Percentiles rank a stretch among this genome's conserved stretches.
phyloP scores from a whole-genome alignment of 2,888 invertebrate species.

The Crocallis elinguaria region DNA sequence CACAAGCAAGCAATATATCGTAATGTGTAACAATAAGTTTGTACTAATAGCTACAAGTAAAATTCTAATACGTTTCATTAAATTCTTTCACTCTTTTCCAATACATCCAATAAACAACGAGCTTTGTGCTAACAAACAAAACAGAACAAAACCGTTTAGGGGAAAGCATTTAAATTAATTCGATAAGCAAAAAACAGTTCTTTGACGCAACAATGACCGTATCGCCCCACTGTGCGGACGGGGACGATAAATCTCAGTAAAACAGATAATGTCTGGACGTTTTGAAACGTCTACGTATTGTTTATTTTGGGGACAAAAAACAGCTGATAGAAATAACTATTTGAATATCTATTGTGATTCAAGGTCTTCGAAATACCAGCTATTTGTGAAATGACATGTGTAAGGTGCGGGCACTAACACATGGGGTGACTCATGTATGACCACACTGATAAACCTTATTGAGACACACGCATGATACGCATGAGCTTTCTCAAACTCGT shows the following conservation, averaged over 20 bases:
- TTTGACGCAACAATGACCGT: slow-evolving; percentile 17
- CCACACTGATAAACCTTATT: no score
- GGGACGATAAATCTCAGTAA: slow-evolving; percentile 26
- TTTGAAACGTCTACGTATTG: slow-evolving; percentile 18
- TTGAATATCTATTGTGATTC: neutral
- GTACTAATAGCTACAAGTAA: neutral
- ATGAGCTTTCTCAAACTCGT: no score
- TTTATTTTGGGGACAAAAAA: slow-evolving; percentile 13
- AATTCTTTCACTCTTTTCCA: slow-evolving; percentile 11
- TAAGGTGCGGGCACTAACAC: no score
- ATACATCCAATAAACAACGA: slow-evolving; percentile 15
- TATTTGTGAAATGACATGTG: no score
- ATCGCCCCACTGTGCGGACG: slow-evolving; percentile 8
- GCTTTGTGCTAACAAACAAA: slow-evolving; percentile 2
- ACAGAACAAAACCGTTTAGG: slow-evolving; percentile 14
- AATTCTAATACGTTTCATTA: slow-evolving; percentile 8
- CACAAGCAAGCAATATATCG: neutral
- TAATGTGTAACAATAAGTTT: neutral
- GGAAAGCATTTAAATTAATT: slow-evolving; percentile 24
- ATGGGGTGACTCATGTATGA: no score
- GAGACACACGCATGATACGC: no score
- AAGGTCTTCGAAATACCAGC: neutral
- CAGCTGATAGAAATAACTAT: neutral
- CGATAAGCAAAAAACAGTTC: slow-evolving; percentile 22
- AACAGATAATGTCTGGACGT: slow-evolving; percentile 23